Evolutionary conservation across 2,113 vertebrate genomes (phyloP), one percentile per base, ranked within the genome.

Genomic region (Mustela nigripes): DNA sequence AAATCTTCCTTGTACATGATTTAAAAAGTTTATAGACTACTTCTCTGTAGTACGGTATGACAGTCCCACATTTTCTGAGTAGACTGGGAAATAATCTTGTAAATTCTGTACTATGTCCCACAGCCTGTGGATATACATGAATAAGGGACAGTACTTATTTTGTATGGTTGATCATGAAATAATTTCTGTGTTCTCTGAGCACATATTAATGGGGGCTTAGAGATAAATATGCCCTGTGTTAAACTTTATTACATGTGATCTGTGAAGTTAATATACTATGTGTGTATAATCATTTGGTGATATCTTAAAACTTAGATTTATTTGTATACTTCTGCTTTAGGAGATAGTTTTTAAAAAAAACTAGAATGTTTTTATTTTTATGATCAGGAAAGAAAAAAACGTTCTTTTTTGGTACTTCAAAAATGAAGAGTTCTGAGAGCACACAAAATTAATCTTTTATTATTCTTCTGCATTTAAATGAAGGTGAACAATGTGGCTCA

Each of bases 161-260:
- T 80, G 21, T 63, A 15, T 86, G 50, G 15, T 89, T 95, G 45
- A 80, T 19, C 42, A 28, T 76, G 76, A 95, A 86, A 69, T 97
- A 53, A 93, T 53, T 88, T 7, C 93, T 92, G 2, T 97, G 33
- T 97, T 86, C 87, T 95, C 39, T 91, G 56, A 80, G 24, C 48
- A 42, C 39, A 86, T 79, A 74, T 80, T 81, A 93, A 85, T 94
- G 45, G 22, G 12, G 7, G 33, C 33, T 89, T 89, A 85, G 42
- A 42, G 71, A 50, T 81, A 73, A 42, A 50, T 79, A 48, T 69
- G 7, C 73, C 91, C 12, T 86, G 4, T 62, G 50, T 36, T 94
- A 50, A 88, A 62, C 21, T 73, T 6, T 71, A 42, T n/a, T 50
- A 12, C 15, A 6, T 87, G 22, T 31, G 26, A 62, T 89, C 39